Conservation (phyloP, 2,888 invertebrate species). For the Electrophaes corylata region DNA sequence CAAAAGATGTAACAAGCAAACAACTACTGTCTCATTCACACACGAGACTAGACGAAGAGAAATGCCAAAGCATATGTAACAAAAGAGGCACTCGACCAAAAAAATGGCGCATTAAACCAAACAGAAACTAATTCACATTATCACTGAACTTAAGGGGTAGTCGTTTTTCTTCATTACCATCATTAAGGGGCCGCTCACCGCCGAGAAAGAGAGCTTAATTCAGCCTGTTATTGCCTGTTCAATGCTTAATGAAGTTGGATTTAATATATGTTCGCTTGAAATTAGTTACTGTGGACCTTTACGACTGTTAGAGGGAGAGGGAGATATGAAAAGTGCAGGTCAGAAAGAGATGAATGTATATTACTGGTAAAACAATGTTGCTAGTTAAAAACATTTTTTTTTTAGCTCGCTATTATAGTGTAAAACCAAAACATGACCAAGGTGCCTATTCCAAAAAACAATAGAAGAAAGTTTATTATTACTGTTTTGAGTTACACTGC, state of each 20-base stretch:
- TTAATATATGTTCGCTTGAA: constrained; percentile 57
- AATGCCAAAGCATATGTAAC: constrained; percentile 26
- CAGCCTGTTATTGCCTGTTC: constrained; percentile 64
- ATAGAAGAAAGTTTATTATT: no score
- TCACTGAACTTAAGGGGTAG: constrained; percentile 46
- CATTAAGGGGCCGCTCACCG: constrained; percentile 43
- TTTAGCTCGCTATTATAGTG: no score
- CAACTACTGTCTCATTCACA: background rate
- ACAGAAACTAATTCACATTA: constrained; percentile 53
- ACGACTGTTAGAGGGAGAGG: constrained; percentile 25
- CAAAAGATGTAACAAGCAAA: no score
- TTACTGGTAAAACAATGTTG: background rate
- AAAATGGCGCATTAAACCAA: constrained; percentile 47
- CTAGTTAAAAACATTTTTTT: background rate
- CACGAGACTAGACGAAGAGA: constrained; percentile 11
- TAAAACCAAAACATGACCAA: no score
- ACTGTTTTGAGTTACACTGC: no score
- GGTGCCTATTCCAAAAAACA: no score
- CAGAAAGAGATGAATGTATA: constrained; percentile 10
- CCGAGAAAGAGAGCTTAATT: constrained; percentile 52
- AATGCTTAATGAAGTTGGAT: constrained; percentile 67
- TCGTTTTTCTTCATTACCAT: constrained; percentile 54
- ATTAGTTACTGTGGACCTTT: constrained; percentile 39
- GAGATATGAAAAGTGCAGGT: constrained; percentile 1
- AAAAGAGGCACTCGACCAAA: constrained; percentile 39